Evolutionary conservation across 92 coral and sea anemone genomes (phyloP), one percentile per base, ranked within the genome.

Genomic region (Zoanthus gigantus): DNA sequence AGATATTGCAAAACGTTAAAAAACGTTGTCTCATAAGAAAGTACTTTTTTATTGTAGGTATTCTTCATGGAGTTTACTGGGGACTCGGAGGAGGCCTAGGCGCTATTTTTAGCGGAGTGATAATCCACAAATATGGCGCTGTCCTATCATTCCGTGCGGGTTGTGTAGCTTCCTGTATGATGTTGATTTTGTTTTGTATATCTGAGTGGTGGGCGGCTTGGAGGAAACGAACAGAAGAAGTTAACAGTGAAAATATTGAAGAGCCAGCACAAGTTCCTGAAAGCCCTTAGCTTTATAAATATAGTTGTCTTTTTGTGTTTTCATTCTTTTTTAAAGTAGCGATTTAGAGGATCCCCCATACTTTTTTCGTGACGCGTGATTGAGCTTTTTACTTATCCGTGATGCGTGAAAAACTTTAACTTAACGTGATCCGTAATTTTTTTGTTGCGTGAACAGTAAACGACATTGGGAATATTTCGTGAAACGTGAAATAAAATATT

Each of bases 41-140:
- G 14, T 16, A 17, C 17, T 63, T n/a, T n/a, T 63, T 63, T 63
- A 9, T 61, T 81, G 54, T 74, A 94, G 98, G 95, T 12, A 94
- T 94, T 50, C 93, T 94, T n/a, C 98, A 94, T 78, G 98, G 98
- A 23, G 90, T 94, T 18, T 95, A 94, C 79, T 94, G 95, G 95
- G 98, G 98, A 71, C 96, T 95, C 16, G 98, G 98, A 9, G 98
- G 98, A 86, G 98, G 98, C 12, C 90, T 95, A 85, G 98, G 98
- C 42, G 98, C 98, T 56, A 94, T 94, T 83, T 77, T 94, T 9
- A 95, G 98, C 2, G 98, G 98, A 7, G 93, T 89, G 4, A 79
- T 93, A 9, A 95, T 95, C 71, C 94, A 95, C 47, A 83, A 86
- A 50, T 95, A 91, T 54, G 98, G 98, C 16, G 94, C 94, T 30